Conservation (phyloP, 64 coral and sea anemone species). For the Montipora cactus region DNA sequence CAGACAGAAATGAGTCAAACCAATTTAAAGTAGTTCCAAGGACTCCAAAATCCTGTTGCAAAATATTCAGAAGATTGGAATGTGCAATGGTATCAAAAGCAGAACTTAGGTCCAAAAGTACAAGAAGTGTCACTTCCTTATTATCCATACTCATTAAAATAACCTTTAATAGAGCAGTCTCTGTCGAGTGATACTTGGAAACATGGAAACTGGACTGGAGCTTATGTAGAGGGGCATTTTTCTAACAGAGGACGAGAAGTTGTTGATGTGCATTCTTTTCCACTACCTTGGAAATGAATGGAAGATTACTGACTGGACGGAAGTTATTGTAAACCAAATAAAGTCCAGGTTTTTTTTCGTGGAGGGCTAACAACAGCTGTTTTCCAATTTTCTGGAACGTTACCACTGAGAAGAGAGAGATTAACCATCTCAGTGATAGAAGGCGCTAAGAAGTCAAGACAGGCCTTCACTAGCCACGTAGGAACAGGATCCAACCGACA, state of each 20-base stretch:
- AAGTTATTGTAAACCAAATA: constrained; percentile 30
- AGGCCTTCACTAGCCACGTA: constrained; percentile 41
- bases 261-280: constrained; percentile 11
- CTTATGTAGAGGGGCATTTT: neutral
- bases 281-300: constrained; percentile 3
- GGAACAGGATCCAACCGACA: constrained; percentile 59
- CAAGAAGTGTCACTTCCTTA: constrained; percentile 14
- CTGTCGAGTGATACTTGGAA: neutral
- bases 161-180: neutral
- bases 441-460: constrained; percentile 12
- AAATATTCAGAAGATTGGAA: neutral
- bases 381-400: constrained; percentile 47
- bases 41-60: neutral
- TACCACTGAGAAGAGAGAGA: constrained; percentile 30
- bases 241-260: neutral
- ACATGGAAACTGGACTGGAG: neutral
- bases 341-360: constrained; percentile 38
- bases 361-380: constrained; percentile 44
- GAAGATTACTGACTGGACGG: constrained; percentile 25
- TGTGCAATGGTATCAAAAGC: neutral
- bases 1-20: neutral
- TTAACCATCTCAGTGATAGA: constrained; percentile 61
- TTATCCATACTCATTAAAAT: neutral
- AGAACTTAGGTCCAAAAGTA: constrained; percentile 23
- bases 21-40: neutral